Evolutionary conservation across 2,797 vertebrate genomes (phyloP).

Genomic region (Hyperoplus immaculatus): DNA sequence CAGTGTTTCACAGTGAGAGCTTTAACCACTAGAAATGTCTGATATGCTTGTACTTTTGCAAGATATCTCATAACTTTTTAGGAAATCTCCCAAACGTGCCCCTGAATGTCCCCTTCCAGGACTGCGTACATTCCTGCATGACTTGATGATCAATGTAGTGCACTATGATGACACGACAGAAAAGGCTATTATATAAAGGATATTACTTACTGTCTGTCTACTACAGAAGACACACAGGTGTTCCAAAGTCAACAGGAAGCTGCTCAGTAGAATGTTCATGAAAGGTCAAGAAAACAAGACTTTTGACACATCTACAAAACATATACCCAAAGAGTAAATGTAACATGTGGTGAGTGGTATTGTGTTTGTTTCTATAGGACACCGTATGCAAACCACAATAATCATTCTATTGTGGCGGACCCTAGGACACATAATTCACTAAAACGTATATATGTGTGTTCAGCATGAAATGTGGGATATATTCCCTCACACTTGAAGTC

Average conservation of each 20-base stretch:
- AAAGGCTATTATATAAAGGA: slow-evolving; percentile 13
- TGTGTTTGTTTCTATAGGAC: background rate
- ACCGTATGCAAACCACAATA: background rate
- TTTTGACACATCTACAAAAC: background rate
- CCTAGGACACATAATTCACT: too few relatives aligned
- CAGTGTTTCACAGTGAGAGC: too few relatives aligned
- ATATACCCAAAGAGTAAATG: slow-evolving; percentile 13
- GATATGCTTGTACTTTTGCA: too few relatives aligned
- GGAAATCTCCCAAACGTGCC: too few relatives aligned
- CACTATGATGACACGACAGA: slow-evolving; percentile 20
- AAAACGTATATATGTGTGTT: too few relatives aligned
- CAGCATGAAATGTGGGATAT: too few relatives aligned
- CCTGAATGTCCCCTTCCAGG: too few relatives aligned
- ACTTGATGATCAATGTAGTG: slow-evolving; percentile 19
- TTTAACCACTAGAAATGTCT: too few relatives aligned
- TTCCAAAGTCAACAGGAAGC: slow-evolving; percentile 14
- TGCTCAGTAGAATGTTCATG: background rate
- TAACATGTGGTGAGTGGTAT: background rate
- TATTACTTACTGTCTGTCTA: background rate
- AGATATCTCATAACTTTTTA: too few relatives aligned
- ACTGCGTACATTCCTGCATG: slow-evolving; percentile 31
- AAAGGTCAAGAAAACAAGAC: slow-evolving; percentile 32
- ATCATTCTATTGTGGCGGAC: slow-evolving; percentile 1
- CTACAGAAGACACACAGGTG: background rate
- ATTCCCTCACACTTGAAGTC: too few relatives aligned